These are phyloP conservation scores for Crotalus tigris DNA, from an alignment of 2,113 vertebrate species.

Conservation along the genomic window DNA sequence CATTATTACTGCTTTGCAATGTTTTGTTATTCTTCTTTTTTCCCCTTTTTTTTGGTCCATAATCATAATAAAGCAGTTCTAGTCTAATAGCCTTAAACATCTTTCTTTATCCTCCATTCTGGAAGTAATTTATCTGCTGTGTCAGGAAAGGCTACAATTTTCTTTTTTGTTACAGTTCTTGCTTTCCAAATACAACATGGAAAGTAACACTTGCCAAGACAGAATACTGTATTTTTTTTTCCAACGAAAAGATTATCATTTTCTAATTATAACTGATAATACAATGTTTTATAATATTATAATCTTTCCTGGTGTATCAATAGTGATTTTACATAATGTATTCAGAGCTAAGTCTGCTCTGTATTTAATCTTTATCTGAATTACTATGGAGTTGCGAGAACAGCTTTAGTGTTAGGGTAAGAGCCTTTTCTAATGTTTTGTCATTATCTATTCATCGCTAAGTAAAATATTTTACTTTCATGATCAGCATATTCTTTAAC, in stretches of 20 bases:
- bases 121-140: neutral
- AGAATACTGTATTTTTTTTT: neutral
- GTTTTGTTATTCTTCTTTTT: neutral
- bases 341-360: neutral
- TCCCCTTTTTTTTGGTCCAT: neutral
- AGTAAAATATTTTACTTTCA: conserved; percentile 7
- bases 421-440: neutral
- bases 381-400: neutral
- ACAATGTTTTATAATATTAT: neutral
- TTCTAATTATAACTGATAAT: neutral
- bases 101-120: neutral
- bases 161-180: neutral
- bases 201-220: neutral
- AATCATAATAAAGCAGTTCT: neutral
- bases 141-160: neutral
- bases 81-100: neutral
- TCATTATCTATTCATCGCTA: neutral
- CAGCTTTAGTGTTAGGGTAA: neutral
- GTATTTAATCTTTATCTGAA: neutral
- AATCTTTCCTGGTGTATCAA: conserved; percentile 2
- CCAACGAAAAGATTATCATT: neutral
- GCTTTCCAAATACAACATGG: neutral
- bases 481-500: neutral
- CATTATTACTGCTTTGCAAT: neutral
- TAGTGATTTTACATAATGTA: neutral